phyloP scores from a whole-genome alignment of 1,140 invertebrate species.

The Paraescarpia echinospica region DNA sequence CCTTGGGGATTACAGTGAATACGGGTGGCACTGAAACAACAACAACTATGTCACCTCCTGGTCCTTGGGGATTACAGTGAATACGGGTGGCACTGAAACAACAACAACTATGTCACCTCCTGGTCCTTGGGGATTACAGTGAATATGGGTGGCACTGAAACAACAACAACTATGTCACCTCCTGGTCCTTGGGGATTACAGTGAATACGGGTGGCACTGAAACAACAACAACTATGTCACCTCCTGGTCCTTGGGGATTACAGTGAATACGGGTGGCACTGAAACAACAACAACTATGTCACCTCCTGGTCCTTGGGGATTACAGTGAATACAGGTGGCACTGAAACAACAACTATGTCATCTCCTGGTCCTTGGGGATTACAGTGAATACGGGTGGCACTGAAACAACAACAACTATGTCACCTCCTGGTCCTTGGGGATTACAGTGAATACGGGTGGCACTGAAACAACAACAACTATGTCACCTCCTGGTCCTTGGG shows the following conservation, averaged over 20 bases:
- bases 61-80: slow-evolving; percentile 40
- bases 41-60: slow-evolving; percentile 40
- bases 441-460: slow-evolving; percentile 33
- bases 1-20: neutral
- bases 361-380: neutral
- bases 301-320: slow-evolving; percentile 47
- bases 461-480: no score
- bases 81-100: slow-evolving; percentile 45
- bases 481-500: slow-evolving; percentile 42
- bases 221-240: slow-evolving; percentile 33
- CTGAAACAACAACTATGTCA: slow-evolving; percentile 32
- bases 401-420: slow-evolving; percentile 15
- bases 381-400: neutral
- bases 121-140: neutral
- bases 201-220: slow-evolving; percentile 32
- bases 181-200: slow-evolving; percentile 38
- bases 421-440: slow-evolving; percentile 45
- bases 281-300: slow-evolving; percentile 24
- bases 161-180: slow-evolving; percentile 30
- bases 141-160: no score
- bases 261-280: slow-evolving; percentile 40
- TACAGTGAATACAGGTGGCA: slow-evolving; percentile 42
- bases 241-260: slow-evolving; percentile 35
- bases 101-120: neutral
- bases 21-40: slow-evolving; percentile 43